Conservation (phyloP, 2,888 invertebrate species). For the Arrhopalites spinosus region DNA sequence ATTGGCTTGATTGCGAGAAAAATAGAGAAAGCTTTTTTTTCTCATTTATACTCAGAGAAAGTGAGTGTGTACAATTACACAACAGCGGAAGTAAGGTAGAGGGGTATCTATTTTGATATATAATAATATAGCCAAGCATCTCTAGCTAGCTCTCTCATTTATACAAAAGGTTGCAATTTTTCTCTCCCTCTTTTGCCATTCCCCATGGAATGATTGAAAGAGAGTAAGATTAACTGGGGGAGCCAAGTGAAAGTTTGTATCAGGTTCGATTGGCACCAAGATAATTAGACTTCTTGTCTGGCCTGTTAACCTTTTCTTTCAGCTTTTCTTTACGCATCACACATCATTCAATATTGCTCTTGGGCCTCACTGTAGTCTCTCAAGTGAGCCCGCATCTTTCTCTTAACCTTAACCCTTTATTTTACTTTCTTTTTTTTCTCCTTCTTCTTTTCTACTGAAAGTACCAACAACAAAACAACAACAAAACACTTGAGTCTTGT, state of each 20-base stretch:
- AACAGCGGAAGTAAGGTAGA: too few relatives aligned
- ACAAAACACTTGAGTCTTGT: neutral
- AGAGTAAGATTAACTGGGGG: conserved; percentile 16
- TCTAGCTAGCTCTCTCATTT: too few relatives aligned
- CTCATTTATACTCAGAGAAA: neutral
- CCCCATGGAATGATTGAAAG: conserved; percentile 22
- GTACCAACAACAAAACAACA: conserved; percentile 10
- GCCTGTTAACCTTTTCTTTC: neutral
- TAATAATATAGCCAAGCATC: too few relatives aligned
- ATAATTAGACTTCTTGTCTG: conserved; percentile 22
- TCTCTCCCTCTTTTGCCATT: neutral
- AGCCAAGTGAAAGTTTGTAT: conserved; percentile 13
- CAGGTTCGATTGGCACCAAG: conserved; percentile 22
- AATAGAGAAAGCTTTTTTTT: neutral
- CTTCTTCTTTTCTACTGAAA: neutral
- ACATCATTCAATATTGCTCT: neutral
- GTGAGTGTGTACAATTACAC: neutral
- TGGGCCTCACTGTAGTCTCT: too few relatives aligned
- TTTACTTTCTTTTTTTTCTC: conserved; percentile 1
- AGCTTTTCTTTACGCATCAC: neutral
- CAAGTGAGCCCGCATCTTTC: conserved; percentile 3
- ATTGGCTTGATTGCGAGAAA: too few relatives aligned
- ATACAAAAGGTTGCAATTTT: neutral
- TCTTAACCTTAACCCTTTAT: neutral
- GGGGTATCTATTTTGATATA: too few relatives aligned